A percentile compares a stretch with the other conserved stretches of the same genome.
These are phyloP conservation scores for Laticauda colubrina DNA, from an alignment of 2,113 vertebrate species.

Conservation along the genomic window DNA sequence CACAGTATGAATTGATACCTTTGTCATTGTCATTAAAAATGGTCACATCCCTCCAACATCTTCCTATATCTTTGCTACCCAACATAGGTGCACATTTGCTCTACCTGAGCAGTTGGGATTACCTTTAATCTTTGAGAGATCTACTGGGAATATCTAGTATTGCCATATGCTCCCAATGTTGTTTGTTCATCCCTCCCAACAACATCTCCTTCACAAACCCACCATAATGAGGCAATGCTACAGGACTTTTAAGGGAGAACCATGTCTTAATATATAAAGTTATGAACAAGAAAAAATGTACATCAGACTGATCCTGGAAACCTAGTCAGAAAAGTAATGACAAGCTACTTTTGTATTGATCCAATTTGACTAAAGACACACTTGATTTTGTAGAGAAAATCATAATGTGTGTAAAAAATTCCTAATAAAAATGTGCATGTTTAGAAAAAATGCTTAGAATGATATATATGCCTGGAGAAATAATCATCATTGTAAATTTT, in stretches of 20 bases:
- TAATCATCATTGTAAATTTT: not conserved
- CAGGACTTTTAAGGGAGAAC: not conserved
- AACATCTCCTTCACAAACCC: not conserved
- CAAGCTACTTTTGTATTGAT: not conserved
- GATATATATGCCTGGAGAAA: not conserved
- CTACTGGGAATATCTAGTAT: not conserved
- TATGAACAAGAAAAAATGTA: not conserved
- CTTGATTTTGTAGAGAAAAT: not conserved
- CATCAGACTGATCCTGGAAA: not conserved
- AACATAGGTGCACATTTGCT: not conserved
- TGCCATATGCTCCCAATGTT: not conserved
- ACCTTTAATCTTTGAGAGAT: not conserved
- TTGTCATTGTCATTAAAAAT: not conserved
- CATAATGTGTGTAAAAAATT: not conserved
- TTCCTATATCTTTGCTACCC: not conserved
- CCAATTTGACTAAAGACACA: not conserved
- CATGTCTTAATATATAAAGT: not conserved
- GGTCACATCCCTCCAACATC: not conserved
- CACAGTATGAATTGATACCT: not conserved
- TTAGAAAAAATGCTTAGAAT: not conserved
- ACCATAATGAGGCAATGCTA: not conserved
- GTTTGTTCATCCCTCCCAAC: not conserved
- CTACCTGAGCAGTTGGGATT: not conserved
- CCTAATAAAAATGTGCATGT: not conserved
- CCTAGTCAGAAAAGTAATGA: not conserved